Base-by-base conservation (phyloP, 2,797 vertebrate species). In the Epinephelus awoara region DNA sequence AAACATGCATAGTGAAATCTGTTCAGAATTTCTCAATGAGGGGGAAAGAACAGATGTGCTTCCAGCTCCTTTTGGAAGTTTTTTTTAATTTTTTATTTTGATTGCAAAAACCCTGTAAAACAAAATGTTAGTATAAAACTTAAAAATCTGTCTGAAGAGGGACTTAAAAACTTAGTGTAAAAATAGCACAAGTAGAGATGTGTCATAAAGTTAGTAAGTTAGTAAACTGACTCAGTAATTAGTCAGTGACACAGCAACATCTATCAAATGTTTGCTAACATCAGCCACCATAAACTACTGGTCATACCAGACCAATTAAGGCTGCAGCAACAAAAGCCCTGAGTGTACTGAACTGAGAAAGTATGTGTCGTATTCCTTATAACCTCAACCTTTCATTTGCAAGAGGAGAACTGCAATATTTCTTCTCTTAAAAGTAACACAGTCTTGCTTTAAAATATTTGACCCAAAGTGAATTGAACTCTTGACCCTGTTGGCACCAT, bases 401-500 rank as follows among this genome's bases (percentile, higher is more conserved):
- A 11, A 29, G 14, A 38, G 21, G 9, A 63, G 18, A 18, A 62
- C 40, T 38, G 13, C 13, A 5, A 8, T 34, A 34, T 52, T 68
- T 56, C 11, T 5, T 17, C 5, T 23, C 56, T 46, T 10, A 70
- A 40, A 70, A 50, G 29, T 65, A 10, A 14, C 46, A 23, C 6
- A 10, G 49, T 25, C 47, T 62, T 3, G 1, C 17, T 63, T 64
- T 42, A 11, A 66, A 66, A 54, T 61, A 23, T 74, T 55, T 52
- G 27, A 52, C 52, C 21, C 19, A 29, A 19, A 42, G 21, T 27
- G 2, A 77, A 34, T 71, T 3, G 10, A 69, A 73, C 34, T 59
- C 2, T 27, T 29, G n/a, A 29, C 69, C 83, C 82, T 80, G 79
- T 67, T 61, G 42, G 54, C 66, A 77, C 66, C 58, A n/a, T 38